A percentile compares a stretch with the other conserved stretches of the same genome.
Conservation (phyloP, 2,113 vertebrate genomes). For the Pseudonaja textilis region DNA sequence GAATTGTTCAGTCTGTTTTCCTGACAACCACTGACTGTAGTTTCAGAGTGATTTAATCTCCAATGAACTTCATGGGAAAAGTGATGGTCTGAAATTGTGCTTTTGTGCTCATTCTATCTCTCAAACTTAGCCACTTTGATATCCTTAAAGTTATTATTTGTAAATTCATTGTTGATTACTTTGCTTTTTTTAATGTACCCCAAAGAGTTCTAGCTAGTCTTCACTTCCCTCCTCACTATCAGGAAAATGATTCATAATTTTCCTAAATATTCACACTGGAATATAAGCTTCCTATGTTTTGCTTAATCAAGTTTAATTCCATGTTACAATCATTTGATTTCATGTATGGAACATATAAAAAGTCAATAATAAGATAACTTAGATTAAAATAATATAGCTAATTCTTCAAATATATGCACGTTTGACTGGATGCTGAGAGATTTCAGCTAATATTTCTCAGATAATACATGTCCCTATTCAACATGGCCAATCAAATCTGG, state of each 20-base stretch:
- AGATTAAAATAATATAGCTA: neutral
- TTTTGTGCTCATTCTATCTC: neutral
- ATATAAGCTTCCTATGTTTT: neutral
- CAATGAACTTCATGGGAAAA: neutral
- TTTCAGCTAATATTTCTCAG: neutral
- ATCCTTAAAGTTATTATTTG: neutral
- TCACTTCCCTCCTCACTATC: neutral
- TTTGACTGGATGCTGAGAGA: neutral
- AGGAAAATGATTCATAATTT: neutral
- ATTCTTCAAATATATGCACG: neutral
- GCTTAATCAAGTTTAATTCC: neutral
- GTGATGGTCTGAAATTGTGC: neutral
- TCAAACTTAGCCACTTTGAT: neutral
- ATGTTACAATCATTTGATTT: neutral
- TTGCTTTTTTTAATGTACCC: neutral
- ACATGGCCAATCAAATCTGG: neutral
- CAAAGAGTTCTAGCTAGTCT: neutral
- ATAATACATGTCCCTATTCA: neutral
- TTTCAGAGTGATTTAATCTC: neutral
- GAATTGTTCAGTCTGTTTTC: no score
- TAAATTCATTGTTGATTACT: neutral
- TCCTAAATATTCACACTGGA: neutral
- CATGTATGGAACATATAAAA: neutral
- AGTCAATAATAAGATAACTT: neutral
- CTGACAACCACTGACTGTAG: no score